Evolutionary conservation across 2,113 vertebrate genomes (phyloP), one percentile per base, ranked within the genome.

Genomic region (Poeciliopsis prolifica): DNA sequence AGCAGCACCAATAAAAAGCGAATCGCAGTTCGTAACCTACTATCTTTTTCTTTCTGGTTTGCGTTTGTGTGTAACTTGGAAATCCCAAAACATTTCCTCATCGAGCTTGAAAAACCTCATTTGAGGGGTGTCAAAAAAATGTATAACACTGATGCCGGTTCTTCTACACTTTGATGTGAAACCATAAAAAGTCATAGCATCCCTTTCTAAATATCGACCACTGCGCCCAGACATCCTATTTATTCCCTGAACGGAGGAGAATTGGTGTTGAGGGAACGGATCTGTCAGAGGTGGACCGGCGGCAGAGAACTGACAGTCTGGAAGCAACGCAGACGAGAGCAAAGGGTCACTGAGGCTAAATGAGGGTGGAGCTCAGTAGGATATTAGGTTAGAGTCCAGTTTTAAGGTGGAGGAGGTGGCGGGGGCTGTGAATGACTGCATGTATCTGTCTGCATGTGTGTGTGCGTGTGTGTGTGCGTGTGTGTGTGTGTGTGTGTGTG

Each of bases 311-410:
- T 78, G 81, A 86, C 82, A 75, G 84, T 61, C 75, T 83, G 82
- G 82, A 86, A 40, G 79, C 77, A 66, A 77, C 40, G 0, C 64
- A 79, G 85, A 90, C 67, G 2, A 82, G 77, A 85, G 76, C 78
- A 60, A 68, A 65, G 74, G 80, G 80, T 80, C 22, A 61, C 66
- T n/a, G 75, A 73, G 83, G 61, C 37, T 70, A 72, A 33, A 7
- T 14, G 37, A 71, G 81, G 85, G 83, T 68, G 83, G 86, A 83
- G 85, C 30, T 73, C 68, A 17, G 31, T 3, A 74, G 85, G 88
- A 72, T 85, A 79, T 82, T 86, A 69, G 86, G 89, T 87, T 89
- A 86, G 82, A 81, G 82, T 85, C 65, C 48, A 61, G 75, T 72
- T 63, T 77, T 48, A 40, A 19, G 8, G 24, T 61, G 40, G 54